phyloP scores from a whole-genome alignment of 2,888 invertebrate species.

The Cephus rjabovi region DNA sequence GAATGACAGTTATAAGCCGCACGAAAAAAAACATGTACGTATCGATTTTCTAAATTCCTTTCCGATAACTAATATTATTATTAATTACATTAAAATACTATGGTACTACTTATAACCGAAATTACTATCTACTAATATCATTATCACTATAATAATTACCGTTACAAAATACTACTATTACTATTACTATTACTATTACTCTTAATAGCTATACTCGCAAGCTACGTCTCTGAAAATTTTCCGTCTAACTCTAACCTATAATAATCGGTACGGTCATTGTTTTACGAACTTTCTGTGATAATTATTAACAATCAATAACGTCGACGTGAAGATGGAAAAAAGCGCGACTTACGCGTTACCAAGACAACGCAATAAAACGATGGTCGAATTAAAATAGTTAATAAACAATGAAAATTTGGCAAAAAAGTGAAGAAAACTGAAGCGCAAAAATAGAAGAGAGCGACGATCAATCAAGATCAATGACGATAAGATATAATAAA shows the following conservation, averaged over 20 bases:
- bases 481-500: slow-evolving; percentile 4
- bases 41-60: too few relatives aligned
- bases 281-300: slow-evolving; percentile 67
- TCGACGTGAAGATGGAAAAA: slow-evolving; percentile 32
- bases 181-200: slow-evolving; percentile 19
- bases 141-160: slow-evolving; percentile 12
- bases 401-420: neutral
- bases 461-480: neutral
- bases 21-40: neutral
- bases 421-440: neutral
- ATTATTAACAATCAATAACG: slow-evolving; percentile 67
- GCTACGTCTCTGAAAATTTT: slow-evolving; percentile 30
- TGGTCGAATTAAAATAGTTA: neutral
- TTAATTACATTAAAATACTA: slow-evolving; percentile 3
- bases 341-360: neutral
- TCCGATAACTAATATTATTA: slow-evolving; percentile 4
- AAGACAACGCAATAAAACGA: neutral
- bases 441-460: slow-evolving; percentile 8
- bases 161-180: slow-evolving; percentile 20
- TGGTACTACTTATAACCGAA: slow-evolving; percentile 11
- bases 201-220: slow-evolving; percentile 25
- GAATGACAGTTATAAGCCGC: too few relatives aligned
- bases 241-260: slow-evolving; percentile 34
- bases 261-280: slow-evolving; percentile 58
- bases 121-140: slow-evolving; percentile 18